A percentile compares a stretch with the other conserved stretches of the same genome.
phyloP scores from a whole-genome alignment of 2,888 invertebrate genomes.

The Drosophila crucigera region DNA sequence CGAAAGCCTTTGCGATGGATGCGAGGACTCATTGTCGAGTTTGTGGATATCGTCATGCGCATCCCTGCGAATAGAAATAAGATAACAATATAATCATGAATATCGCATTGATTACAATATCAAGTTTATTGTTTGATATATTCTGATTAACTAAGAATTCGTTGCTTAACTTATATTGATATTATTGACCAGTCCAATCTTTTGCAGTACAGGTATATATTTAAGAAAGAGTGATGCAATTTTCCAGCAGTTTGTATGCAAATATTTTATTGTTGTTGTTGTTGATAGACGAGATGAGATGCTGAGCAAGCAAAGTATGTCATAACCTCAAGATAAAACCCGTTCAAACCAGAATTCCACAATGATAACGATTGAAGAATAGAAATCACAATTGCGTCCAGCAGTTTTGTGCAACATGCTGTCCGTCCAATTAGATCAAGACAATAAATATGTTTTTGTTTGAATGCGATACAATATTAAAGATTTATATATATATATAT shows the following conservation, averaged over 20 bases:
- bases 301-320: constrained; percentile 8
- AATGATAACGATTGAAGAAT: constrained; percentile 12
- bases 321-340: constrained; percentile 31
- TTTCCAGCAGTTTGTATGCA: neutral
- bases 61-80: constrained; percentile 85
- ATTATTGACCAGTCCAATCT: neutral
- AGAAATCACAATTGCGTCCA: constrained; percentile 19
- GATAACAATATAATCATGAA: neutral
- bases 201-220: neutral
- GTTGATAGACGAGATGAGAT: neutral
- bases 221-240: neutral
- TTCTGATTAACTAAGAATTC: neutral
- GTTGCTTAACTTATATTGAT: neutral
- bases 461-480: constrained; percentile 1
- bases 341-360: constrained; percentile 16
- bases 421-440: constrained; percentile 15
- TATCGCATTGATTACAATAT: too few species aligned
- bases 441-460: constrained; percentile 10
- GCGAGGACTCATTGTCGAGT: constrained; percentile 89
- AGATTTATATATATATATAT: constrained; percentile 1
- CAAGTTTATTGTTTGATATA: neutral
- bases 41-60: constrained; percentile 91
- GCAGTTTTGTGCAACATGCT: constrained; percentile 16
- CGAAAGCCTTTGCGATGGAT: constrained; percentile 89
- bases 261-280: constrained; percentile 4